Evolutionary conservation across 2,888 invertebrate species (phyloP).

Genomic region (Synanthedon formicaeformis): DNA sequence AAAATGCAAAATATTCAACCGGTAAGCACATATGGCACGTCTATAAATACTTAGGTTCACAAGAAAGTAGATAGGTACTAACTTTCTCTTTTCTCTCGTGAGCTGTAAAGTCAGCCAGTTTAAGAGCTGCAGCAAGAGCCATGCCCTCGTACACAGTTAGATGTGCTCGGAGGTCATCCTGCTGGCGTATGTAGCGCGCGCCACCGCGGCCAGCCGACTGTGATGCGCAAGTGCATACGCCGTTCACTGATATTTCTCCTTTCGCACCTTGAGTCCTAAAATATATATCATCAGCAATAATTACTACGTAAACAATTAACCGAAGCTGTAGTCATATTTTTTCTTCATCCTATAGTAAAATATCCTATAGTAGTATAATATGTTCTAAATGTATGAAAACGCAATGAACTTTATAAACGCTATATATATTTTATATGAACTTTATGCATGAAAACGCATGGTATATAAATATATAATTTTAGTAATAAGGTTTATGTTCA

Average conservation of each 20-base stretch:
- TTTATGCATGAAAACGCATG: too few relatives aligned
- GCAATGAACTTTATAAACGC: too few relatives aligned
- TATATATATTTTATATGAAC: too few relatives aligned
- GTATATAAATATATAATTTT: too few relatives aligned
- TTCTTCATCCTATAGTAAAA: too few relatives aligned
- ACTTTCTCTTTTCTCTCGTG: slow-evolving; percentile 80
- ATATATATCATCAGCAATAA: too few relatives aligned
- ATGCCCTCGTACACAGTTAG: slow-evolving; percentile 86
- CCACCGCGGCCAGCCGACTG: slow-evolving; percentile 77
- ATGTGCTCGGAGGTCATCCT: slow-evolving; percentile 79
- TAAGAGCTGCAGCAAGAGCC: slow-evolving; percentile 84
- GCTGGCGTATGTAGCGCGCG: slow-evolving; percentile 89
- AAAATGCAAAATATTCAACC: background rate
- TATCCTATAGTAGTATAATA: too few relatives aligned
- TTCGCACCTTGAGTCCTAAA: slow-evolving; percentile 76
- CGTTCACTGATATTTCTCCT: slow-evolving; percentile 81
- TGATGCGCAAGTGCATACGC: slow-evolving; percentile 67
- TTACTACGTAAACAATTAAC: too few relatives aligned
- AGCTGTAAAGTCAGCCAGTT: slow-evolving; percentile 78
- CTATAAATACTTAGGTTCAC: background rate
- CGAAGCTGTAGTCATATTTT: too few relatives aligned
- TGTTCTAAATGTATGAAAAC: too few relatives aligned
- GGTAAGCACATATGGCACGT: too few relatives aligned
- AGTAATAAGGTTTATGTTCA: too few relatives aligned
- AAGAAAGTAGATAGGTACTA: slow-evolving; percentile 12